Percentiles rank a stretch among this genome's conserved stretches.
Conservation (phyloP, 2,113 vertebrate species). For the Epinephelus lanceolatus region DNA sequence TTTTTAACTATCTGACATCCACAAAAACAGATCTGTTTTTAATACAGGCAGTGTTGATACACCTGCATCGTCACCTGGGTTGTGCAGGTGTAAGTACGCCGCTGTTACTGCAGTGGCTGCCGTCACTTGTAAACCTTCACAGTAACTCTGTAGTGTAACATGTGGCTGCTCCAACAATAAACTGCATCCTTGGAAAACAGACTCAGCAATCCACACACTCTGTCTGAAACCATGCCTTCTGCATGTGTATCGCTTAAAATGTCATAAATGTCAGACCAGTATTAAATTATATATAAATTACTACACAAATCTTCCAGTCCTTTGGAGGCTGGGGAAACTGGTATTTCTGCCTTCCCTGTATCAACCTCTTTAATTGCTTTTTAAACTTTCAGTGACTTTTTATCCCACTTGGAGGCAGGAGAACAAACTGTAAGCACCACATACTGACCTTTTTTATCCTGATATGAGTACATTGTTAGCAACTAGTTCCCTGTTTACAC, state of each 20-base stretch:
- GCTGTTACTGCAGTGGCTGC: background rate
- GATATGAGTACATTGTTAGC: too few species aligned
- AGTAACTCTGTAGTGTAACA: background rate
- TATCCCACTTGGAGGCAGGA: background rate
- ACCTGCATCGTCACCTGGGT: background rate
- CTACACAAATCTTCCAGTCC: too few species aligned
- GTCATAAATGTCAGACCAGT: background rate
- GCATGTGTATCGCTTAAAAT: background rate
- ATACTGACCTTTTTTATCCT: too few species aligned
- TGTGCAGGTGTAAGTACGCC: too few species aligned
- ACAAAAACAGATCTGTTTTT: background rate
- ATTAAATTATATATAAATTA: too few species aligned
- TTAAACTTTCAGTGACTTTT: background rate
- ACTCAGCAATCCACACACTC: background rate
- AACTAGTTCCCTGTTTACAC: too few species aligned
- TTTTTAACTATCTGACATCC: background rate
- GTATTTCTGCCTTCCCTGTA: background rate
- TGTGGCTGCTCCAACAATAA: background rate
- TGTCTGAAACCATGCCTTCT: background rate
- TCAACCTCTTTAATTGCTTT: background rate
- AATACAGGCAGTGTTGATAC: background rate
- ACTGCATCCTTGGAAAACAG: background rate
- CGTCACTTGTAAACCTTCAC: background rate
- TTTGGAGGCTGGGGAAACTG: too few species aligned
- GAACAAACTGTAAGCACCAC: background rate